These are phyloP conservation scores for Ginglymostoma cirratum DNA, from an alignment of 2,113 vertebrate genomes.

Conservation along the genomic window DNA sequence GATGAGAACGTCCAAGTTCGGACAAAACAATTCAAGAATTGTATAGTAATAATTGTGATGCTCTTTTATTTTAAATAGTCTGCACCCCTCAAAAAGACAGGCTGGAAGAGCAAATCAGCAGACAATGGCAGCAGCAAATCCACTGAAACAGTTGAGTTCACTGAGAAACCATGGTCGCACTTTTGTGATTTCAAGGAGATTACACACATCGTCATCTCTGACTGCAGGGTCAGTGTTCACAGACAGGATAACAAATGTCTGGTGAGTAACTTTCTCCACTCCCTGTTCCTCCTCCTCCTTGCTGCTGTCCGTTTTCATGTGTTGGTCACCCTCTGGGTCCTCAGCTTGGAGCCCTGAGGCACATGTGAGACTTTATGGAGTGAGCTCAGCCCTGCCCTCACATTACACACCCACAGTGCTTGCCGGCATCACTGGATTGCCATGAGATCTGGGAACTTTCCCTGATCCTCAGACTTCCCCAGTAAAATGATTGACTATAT, in stretches of 20 bases:
- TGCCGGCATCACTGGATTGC: neutral
- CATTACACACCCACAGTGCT: neutral
- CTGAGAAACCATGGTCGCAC: constrained; percentile 49
- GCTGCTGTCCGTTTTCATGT: neutral
- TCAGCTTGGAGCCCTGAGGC: neutral
- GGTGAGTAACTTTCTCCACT: constrained; percentile 55
- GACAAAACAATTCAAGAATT: neutral
- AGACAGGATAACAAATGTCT: constrained; percentile 75
- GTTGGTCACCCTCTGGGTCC: neutral
- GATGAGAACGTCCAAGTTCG: neutral
- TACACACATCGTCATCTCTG: constrained; percentile 69
- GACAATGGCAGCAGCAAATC: neutral
- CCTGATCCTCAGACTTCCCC: neutral
- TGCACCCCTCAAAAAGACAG: neutral
- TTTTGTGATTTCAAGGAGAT: constrained; percentile 87
- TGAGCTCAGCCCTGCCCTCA: neutral
- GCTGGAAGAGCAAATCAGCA: neutral
- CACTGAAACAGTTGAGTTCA: neutral
- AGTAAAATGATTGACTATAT: neutral
- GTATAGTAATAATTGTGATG: neutral
- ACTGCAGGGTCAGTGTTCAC: constrained; percentile 60
- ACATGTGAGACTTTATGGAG: neutral
- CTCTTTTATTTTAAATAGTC: neutral
- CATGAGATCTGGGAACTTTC: too few relatives aligned
- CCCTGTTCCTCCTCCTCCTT: neutral